phyloP scores from a whole-genome alignment of 2,888 invertebrate genomes.

The Folsomia manolachei region DNA sequence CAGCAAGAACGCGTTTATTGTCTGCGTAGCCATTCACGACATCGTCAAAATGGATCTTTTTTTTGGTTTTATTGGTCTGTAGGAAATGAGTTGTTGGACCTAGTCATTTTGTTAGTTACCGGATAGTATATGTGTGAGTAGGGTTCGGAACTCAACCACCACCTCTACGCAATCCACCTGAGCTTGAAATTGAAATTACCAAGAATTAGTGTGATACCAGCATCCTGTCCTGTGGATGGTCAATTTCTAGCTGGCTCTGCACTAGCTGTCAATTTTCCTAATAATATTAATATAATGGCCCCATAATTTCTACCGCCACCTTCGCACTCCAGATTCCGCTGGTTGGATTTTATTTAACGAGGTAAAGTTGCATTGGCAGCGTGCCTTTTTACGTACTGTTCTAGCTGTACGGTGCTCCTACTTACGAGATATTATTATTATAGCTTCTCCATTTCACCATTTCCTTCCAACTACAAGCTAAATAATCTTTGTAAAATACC shows the following conservation, averaged over 20 bases:
- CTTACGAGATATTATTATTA: no score
- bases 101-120: no score
- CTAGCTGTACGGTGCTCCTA: no score
- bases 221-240: conserved; percentile 1
- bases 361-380: not conserved
- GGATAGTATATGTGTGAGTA: no score
- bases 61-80: not conserved
- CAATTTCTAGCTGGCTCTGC: not conserved
- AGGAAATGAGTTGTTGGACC: conserved; percentile 13
- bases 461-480: not conserved
- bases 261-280: conserved; percentile 8
- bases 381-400: no score
- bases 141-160: not conserved
- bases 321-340: not conserved
- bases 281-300: conserved; percentile 16
- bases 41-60: not conserved
- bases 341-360: not conserved
- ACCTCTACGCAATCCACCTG: not conserved
- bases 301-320: not conserved
- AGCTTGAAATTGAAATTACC: not conserved
- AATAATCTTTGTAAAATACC: no score
- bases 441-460: not conserved
- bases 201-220: not conserved
- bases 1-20: not conserved
- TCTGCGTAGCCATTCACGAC: not conserved